These are phyloP conservation scores for Drosophila novamexicana DNA, from an alignment of 1,140 invertebrate genomes.

Conservation along the genomic window DNA sequence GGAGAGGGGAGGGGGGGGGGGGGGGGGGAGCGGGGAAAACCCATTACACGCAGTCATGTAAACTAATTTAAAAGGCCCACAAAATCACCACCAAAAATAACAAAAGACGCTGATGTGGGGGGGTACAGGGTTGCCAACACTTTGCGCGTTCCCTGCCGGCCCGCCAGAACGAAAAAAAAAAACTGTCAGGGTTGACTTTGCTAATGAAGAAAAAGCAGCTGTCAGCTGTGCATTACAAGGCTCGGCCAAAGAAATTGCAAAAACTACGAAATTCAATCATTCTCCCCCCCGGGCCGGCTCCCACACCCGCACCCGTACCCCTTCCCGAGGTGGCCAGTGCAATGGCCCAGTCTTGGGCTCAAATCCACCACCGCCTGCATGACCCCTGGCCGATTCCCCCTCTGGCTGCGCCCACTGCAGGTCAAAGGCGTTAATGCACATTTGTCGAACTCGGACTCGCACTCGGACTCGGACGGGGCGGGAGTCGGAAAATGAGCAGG, in stretches of 20 bases:
- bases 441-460: constrained; percentile 55
- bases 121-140: constrained; percentile 1
- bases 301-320: neutral
- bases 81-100: constrained; percentile 77
- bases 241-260: constrained; percentile 60
- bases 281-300: neutral
- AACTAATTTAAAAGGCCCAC: constrained; percentile 82
- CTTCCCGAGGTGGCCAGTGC: neutral
- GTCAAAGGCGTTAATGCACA: constrained; percentile 82
- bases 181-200: constrained; percentile 70
- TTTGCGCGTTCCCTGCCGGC: neutral
- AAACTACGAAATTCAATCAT: constrained; percentile 70
- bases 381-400: neutral
- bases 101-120: constrained; percentile 50
- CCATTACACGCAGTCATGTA: constrained; percentile 81
- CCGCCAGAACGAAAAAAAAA: neutral
- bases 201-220: constrained; percentile 82
- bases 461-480: constrained; percentile 9
- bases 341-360: neutral
- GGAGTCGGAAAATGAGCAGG: neutral
- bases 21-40: constrained; percentile 33
- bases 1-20: constrained; percentile 2
- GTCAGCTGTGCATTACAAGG: constrained; percentile 81
- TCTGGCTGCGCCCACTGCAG: constrained; percentile 51
- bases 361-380: constrained; percentile 19